Conservation (phyloP, 2,888 invertebrate species). For the Theristus sp. region DNA sequence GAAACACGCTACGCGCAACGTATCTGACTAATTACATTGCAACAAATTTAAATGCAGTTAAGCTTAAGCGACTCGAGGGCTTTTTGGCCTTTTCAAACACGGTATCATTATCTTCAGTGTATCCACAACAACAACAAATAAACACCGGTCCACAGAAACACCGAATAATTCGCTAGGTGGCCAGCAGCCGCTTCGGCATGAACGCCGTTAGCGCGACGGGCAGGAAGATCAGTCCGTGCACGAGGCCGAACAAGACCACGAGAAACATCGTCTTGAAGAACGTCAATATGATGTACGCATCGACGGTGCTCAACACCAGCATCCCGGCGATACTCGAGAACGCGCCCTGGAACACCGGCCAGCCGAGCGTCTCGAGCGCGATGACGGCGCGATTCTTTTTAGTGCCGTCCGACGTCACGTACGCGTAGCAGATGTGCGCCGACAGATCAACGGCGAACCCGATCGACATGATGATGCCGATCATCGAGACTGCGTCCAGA, state of each 20-base stretch:
- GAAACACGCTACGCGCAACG: too few species aligned
- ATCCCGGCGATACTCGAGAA: slow-evolving; percentile 70
- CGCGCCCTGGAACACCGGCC: slow-evolving; percentile 67
- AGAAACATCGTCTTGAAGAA: slow-evolving; percentile 89
- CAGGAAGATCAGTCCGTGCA: slow-evolving; percentile 68
- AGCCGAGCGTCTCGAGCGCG: slow-evolving; percentile 60
- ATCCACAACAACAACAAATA: too few species aligned
- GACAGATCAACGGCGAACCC: slow-evolving; percentile 79
- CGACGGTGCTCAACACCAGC: slow-evolving; percentile 58
- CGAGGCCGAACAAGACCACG: slow-evolving; percentile 72
- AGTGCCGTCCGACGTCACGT: slow-evolving; percentile 56
- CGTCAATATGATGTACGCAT: slow-evolving; percentile 74
- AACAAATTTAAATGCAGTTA: too few species aligned
- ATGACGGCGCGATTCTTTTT: slow-evolving; percentile 59
- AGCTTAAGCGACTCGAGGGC: too few species aligned
- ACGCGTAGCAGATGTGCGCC: slow-evolving; percentile 78
- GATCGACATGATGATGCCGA: slow-evolving; percentile 83
- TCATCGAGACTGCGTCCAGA: slow-evolving; percentile 64
- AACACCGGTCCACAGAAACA: too few species aligned
- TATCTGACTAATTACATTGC: too few species aligned
- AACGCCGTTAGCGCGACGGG: slow-evolving; percentile 36
- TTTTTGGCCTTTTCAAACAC: too few species aligned
- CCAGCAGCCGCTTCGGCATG: neutral
- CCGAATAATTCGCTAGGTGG: too few species aligned
- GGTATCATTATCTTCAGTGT: too few species aligned